phyloP scores from a whole-genome alignment of 2,888 invertebrate genomes.

The Hartigia nigra region DNA sequence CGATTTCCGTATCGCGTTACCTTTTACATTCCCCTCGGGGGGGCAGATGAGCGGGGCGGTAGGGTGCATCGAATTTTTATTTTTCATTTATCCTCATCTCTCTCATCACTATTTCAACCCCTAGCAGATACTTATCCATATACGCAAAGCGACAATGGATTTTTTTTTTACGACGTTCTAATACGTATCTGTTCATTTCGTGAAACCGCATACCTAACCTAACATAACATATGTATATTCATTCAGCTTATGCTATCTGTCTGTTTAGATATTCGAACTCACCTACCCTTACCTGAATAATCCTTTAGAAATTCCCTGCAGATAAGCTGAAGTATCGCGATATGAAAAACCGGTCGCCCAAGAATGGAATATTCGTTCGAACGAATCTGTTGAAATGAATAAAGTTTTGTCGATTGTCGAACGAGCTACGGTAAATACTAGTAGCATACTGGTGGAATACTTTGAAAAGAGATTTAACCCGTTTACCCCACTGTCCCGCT shows the following conservation, averaged over 20 bases:
- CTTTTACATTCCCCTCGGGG: background rate
- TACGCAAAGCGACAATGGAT: background rate
- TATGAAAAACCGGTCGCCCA: background rate
- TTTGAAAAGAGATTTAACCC: background rate
- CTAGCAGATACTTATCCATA: background rate
- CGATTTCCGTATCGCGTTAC: background rate
- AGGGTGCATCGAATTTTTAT: constrained; percentile 40
- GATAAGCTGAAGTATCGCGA: background rate
- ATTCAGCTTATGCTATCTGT: background rate
- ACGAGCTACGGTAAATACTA: background rate
- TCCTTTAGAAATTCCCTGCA: background rate
- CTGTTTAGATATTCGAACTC: background rate
- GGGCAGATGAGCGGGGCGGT: no score
- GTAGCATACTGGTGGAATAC: background rate
- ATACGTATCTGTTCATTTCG: background rate
- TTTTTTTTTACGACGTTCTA: background rate
- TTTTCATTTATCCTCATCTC: background rate
- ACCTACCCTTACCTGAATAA: background rate
- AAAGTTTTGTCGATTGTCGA: background rate
- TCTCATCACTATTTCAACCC: background rate
- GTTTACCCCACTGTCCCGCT: background rate
- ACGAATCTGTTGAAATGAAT: background rate
- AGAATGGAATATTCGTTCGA: background rate
- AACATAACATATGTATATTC: background rate
- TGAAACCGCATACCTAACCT: background rate